Percentiles rank a stretch among this genome's conserved stretches.
These are phyloP conservation scores for Antigone vipio DNA, from an alignment of 2,113 vertebrate genomes.

Conservation along the genomic window DNA sequence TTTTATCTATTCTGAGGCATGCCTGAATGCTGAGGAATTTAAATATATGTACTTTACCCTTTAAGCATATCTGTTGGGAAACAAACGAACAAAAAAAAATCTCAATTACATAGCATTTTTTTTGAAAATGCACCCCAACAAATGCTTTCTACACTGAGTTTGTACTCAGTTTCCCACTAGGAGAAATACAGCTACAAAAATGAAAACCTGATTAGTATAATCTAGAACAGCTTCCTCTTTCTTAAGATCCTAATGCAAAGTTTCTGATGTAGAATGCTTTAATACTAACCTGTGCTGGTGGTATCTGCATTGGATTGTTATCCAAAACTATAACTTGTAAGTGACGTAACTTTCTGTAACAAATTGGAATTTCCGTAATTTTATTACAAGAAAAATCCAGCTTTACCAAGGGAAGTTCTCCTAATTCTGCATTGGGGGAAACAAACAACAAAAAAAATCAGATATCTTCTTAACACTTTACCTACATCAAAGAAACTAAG, in stretches of 20 bases:
- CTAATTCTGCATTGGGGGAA: slow-evolving; percentile 80
- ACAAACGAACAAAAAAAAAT: not conserved
- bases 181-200: not conserved
- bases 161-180: not conserved
- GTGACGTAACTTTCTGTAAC: slow-evolving; percentile 90
- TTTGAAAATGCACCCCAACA: not conserved
- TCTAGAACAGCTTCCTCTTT: not conserved
- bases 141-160: not conserved
- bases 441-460: slow-evolving; percentile 18
- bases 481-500: not conserved
- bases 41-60: slow-evolving; percentile 98
- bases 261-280: not conserved
- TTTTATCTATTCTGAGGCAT: slow-evolving; percentile 92
- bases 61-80: slow-evolving; percentile 91
- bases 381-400: slow-evolving; percentile 99
- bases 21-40: slow-evolving; percentile 97
- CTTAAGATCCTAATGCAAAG: not conserved
- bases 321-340: slow-evolving; percentile 94
- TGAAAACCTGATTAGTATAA: not conserved
- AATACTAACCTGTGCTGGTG: slow-evolving; percentile 90
- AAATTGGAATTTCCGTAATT: slow-evolving; percentile 93
- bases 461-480: not conserved
- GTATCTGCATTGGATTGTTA: slow-evolving; percentile 97
- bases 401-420: slow-evolving; percentile 91
- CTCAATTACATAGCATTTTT: not conserved